Evolutionary conservation across 2,888 invertebrate species (phyloP).

Genomic region (Papilio protenor): DNA sequence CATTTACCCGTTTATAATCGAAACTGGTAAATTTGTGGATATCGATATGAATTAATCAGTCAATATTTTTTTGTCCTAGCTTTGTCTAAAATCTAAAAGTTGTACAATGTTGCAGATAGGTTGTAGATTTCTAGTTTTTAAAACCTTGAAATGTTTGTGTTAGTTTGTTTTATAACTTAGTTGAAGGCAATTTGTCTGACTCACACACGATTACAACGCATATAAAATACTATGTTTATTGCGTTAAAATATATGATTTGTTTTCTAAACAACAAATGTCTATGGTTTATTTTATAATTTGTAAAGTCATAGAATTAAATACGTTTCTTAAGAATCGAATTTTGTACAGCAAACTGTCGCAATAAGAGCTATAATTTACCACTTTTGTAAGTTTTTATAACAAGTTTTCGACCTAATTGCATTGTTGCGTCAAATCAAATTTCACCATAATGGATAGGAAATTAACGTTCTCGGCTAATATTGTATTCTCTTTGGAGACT

Average conservation of each 20-base stretch:
- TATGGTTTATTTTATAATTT: background rate
- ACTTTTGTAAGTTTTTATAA: background rate
- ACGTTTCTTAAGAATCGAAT: background rate
- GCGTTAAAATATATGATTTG: background rate
- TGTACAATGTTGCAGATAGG: background rate
- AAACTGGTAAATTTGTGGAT: background rate
- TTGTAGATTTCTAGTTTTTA: slow-evolving; percentile 9
- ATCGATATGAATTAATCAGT: no score
- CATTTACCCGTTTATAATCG: slow-evolving; percentile 22
- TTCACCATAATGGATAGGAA: background rate
- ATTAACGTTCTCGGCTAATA: background rate
- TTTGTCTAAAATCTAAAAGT: background rate
- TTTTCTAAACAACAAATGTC: background rate
- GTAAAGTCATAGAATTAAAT: background rate
- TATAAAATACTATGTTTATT: background rate
- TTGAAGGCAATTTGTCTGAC: slow-evolving; percentile 9
- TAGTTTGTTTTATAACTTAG: slow-evolving; percentile 10
- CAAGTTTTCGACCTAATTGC: background rate
- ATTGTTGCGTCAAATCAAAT: background rate
- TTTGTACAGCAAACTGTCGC: background rate
- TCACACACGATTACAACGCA: background rate
- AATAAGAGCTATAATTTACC: background rate
- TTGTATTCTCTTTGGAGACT: background rate
- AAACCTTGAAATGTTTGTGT: slow-evolving; percentile 15
- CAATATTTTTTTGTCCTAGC: no score